Evolutionary conservation across 2,113 vertebrate genomes (phyloP).

Genomic region (Tamias sibiricus): DNA sequence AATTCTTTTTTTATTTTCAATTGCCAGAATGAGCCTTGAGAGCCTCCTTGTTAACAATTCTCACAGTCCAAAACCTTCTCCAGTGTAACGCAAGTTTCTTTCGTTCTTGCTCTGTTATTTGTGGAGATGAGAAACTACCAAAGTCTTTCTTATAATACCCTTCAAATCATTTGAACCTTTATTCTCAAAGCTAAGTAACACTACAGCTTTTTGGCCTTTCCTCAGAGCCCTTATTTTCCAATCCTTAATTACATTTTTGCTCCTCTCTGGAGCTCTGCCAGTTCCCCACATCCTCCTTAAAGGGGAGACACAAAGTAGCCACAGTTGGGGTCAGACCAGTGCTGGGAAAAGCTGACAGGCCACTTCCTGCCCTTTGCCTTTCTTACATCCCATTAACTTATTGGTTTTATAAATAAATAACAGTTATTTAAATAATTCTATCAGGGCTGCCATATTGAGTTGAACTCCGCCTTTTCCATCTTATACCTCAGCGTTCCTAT

Average conservation of each 20-base stretch:
- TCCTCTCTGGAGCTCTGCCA: slow-evolving; percentile 69
- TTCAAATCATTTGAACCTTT: slow-evolving; percentile 49
- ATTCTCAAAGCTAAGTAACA: slow-evolving; percentile 46
- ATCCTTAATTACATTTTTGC: slow-evolving; percentile 71
- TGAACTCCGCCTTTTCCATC: not conserved
- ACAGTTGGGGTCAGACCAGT: slow-evolving; percentile 39
- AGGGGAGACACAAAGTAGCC: slow-evolving; percentile 60
- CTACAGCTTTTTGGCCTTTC: slow-evolving; percentile 37
- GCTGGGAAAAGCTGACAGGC: slow-evolving; percentile 49
- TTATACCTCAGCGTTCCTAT: not conserved
- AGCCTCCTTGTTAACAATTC: not conserved
- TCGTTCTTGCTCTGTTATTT: slow-evolving; percentile 8
- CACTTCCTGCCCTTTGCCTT: slow-evolving; percentile 63
- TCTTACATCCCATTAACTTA: not conserved
- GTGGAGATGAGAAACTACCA: slow-evolving; percentile 44
- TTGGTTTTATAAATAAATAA: slow-evolving; percentile 48
- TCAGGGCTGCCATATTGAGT: not conserved
- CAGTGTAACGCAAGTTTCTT: not conserved
- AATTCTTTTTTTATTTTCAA: not conserved
- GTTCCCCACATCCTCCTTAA: slow-evolving; percentile 63
- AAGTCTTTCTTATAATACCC: slow-evolving; percentile 52
- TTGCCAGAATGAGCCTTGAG: not conserved
- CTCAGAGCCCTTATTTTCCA: slow-evolving; percentile 58
- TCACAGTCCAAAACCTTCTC: not conserved
- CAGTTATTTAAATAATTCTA: not conserved